Base-by-base conservation (phyloP, 2,888 invertebrate genomes). In the Troilus luridus region DNA sequence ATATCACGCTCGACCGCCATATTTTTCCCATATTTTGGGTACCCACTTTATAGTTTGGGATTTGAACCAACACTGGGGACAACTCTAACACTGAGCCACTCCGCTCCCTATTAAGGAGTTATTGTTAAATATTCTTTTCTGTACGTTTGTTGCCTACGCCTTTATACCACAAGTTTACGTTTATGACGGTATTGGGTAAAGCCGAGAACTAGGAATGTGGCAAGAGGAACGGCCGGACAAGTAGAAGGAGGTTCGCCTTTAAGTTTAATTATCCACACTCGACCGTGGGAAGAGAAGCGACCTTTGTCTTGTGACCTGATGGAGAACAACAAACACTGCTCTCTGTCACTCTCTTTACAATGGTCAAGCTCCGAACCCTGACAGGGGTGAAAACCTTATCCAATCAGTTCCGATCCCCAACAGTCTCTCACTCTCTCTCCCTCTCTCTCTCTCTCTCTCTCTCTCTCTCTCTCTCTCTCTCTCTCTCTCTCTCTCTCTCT, bases 341-440 rank as follows among this genome's bases (percentile, higher is more conserved):
- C 85, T 85, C 85, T 85, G 85, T 85, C 85, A 85, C 85, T 85
- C 85, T 56, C 85, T 21, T 85, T 85, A 85, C 85, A 85, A 85
- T 85, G 85, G 85, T 85, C 85, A 85, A 72, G 85, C 54, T 56
- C 85, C 27, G 19, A 11, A 56, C 85, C 56, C 56, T 85, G 85
- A 85, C 85, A 85, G 85, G 85, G 56, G 85, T 72, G 85, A 56
- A 85, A 56, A 85, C 85, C 72, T 72, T 72, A 72, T 72, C 72
- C 72, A 72, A 72, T 72, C 72, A 72, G 72, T 72, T 72, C 72
- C 72, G 72, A 72, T 72, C 27, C 72, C 17, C 27, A 72, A 72
- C 27, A 72, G 27, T 27, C 21, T 67, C 24, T 67, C 67, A n/a
- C 67, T 67, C 67, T 67, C 24, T n/a, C n/a, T n/a, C n/a, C n/a